Conservation (phyloP, 2,113 vertebrate genomes). For the Hyperopisus bebe region DNA sequence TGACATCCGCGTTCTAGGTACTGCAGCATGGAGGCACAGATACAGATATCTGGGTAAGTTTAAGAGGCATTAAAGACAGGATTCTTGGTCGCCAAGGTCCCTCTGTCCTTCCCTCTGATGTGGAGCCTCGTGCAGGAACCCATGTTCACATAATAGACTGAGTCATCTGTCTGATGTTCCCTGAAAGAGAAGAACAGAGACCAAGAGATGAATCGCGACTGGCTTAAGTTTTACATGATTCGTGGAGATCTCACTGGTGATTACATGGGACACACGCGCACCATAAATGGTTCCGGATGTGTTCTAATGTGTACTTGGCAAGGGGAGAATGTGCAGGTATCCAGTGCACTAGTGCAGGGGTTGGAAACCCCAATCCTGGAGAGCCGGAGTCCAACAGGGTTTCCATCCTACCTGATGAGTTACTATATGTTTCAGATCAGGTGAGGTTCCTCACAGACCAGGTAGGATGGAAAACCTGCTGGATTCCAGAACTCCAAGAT, state of each 20-base stretch:
- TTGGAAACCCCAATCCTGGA: too few species aligned
- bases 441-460: not conserved
- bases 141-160: slow-evolving; percentile 14
- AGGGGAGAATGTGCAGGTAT: too few species aligned
- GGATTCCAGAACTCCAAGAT: too few species aligned
- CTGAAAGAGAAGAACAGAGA: slow-evolving; percentile 5
- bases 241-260: not conserved
- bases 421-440: too few species aligned
- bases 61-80: not conserved
- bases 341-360: too few species aligned
- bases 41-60: not conserved
- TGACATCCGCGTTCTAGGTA: too few species aligned
- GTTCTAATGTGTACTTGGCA: not conserved
- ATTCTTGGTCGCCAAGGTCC: not conserved
- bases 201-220: not conserved
- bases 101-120: not conserved
- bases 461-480: too few species aligned
- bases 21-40: not conserved
- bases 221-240: not conserved
- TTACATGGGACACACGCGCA: not conserved
- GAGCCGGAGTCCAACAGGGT: too few species aligned
- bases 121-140: not conserved
- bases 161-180: not conserved
- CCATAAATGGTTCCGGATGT: too few species aligned
- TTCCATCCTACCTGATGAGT: too few species aligned